Conservation (phyloP, 30 jellyfish, hydroid and myxozoan genomes). For the Aurelia coerulea region DNA sequence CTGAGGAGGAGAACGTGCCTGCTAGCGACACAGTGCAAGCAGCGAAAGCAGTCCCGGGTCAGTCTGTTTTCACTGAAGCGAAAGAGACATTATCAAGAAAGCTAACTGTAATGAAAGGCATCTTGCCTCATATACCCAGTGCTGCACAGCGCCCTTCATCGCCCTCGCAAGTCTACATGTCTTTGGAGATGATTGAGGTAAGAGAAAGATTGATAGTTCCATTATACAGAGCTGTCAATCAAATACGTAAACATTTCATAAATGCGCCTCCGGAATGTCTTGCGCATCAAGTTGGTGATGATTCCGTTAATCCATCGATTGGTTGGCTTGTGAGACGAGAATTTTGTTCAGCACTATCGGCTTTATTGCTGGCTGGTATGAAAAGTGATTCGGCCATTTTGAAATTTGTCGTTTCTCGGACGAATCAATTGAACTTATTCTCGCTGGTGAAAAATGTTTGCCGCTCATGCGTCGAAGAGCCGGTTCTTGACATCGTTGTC, state of each 20-base stretch:
- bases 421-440: slow-evolving; percentile 16
- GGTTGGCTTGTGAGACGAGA: slow-evolving; percentile 70
- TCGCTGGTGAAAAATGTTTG: slow-evolving; percentile 40
- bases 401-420: slow-evolving; percentile 15
- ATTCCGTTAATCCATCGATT: slow-evolving; percentile 17
- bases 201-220: slow-evolving; percentile 42
- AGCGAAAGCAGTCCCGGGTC: not conserved
- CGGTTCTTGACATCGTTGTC: slow-evolving; percentile 20
- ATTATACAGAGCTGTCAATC: slow-evolving; percentile 26
- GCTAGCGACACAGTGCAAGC: not conserved
- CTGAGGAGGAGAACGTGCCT: not conserved
- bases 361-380: slow-evolving; percentile 39
- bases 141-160: not conserved
- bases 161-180: slow-evolving; percentile 9
- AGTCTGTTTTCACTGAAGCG: not conserved
- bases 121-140: not conserved
- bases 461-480: slow-evolving; percentile 55
- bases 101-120: not conserved
- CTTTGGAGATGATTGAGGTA: slow-evolving; percentile 28
- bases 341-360: slow-evolving; percentile 33
- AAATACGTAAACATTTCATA: slow-evolving; percentile 36
- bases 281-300: slow-evolving; percentile 49
- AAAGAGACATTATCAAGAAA: slow-evolving; percentile 15
- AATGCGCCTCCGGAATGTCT: slow-evolving; percentile 23
- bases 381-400: slow-evolving; percentile 31